These are phyloP conservation scores for Ciconia stormi DNA, from an alignment of 2,113 vertebrate species.

Conservation along the genomic window DNA sequence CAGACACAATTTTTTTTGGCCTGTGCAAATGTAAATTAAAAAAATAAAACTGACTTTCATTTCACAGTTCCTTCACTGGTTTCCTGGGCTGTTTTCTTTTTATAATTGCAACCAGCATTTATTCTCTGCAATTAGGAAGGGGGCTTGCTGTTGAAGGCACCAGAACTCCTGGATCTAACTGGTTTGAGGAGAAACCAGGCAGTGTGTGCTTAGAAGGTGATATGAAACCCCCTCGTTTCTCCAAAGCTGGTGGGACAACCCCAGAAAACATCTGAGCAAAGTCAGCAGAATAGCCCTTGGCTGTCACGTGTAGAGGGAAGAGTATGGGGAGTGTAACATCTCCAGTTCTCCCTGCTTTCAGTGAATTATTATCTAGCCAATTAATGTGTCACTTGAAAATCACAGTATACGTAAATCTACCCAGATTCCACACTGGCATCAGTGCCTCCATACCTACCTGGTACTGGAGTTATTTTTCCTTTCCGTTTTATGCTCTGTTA, in stretches of 20 bases:
- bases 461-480: neutral
- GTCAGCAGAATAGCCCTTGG: neutral
- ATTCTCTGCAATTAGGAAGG: neutral
- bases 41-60: neutral
- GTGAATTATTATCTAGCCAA: neutral
- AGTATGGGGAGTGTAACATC: neutral
- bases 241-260: neutral
- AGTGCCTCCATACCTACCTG: neutral
- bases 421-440: neutral
- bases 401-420: neutral
- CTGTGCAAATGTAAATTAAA: neutral
- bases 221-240: neutral
- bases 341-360: neutral
- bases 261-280: neutral
- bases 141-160: neutral
- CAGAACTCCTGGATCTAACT: neutral
- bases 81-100: neutral
- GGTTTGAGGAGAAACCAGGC: neutral
- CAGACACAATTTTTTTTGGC: neutral
- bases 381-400: neutral
- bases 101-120: neutral
- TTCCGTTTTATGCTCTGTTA: neutral
- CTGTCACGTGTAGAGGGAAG: neutral
- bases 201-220: neutral
- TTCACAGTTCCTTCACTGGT: neutral